Evolutionary conservation across 2,888 invertebrate species (phyloP).

Genomic region (Heliconius ismenius): DNA sequence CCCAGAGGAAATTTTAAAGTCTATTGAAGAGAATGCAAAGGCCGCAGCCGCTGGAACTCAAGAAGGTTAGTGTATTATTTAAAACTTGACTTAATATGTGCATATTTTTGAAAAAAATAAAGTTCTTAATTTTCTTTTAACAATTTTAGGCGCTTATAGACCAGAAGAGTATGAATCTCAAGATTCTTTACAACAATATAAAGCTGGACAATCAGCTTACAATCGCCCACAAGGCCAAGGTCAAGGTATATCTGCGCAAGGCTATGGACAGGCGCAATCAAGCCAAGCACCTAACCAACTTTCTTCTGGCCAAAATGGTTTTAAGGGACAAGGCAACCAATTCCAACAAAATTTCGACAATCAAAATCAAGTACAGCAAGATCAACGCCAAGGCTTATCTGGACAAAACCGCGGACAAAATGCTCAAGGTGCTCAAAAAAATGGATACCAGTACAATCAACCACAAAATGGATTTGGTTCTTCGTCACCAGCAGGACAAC

Average conservation of each 20-base stretch:
- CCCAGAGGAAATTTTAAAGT: conserved; percentile 72
- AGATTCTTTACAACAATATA: conserved; percentile 42
- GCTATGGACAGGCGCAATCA: not conserved
- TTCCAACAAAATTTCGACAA: conserved; percentile 3
- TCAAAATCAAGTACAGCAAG: conserved; percentile 24
- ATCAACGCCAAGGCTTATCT: conserved; percentile 13
- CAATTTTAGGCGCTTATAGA: conserved; percentile 69
- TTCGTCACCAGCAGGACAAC: conserved; percentile 18
- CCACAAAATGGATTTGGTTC: conserved; percentile 29
- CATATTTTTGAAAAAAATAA: not conserved
- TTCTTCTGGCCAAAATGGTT: conserved; percentile 2
- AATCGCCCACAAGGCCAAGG: conserved; percentile 44
- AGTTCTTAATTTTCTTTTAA: not conserved
- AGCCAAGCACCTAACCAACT: conserved; percentile 8
- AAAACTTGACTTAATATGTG: not conserved
- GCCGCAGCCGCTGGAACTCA: conserved; percentile 75
- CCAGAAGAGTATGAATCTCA: conserved; percentile 63
- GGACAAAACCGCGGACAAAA: conserved; percentile 1
- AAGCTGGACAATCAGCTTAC: conserved; percentile 31
- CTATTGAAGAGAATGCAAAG: conserved; percentile 70
- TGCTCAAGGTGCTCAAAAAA: conserved; percentile 19
- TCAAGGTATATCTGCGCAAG: conserved; percentile 25
- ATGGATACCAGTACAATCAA: conserved; percentile 41
- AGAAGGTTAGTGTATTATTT: conserved; percentile 61
- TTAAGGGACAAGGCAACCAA: conserved; percentile 16